A percentile compares a stretch with the other conserved stretches of the same genome.
These are phyloP conservation scores for Podargus strigoides DNA, from an alignment of 2,797 vertebrate species.

Conservation along the genomic window DNA sequence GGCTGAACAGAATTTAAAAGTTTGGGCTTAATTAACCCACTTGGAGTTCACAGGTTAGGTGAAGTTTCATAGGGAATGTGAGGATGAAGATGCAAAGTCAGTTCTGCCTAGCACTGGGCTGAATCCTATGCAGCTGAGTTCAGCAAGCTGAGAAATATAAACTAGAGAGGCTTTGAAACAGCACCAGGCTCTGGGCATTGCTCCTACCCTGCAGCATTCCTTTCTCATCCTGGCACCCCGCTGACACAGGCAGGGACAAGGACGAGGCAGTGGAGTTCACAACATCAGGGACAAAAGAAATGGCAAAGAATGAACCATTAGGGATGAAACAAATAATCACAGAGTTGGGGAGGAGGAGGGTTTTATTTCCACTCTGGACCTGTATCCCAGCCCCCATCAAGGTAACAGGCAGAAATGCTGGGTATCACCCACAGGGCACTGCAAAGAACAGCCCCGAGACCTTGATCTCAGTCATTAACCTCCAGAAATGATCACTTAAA, in stretches of 20 bases:
- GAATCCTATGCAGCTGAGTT: rapidly evolving
- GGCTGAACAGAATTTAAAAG: background rate
- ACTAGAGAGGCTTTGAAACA: background rate
- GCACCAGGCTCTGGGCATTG: background rate
- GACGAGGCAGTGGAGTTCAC: rapidly evolving
- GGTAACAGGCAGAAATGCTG: background rate
- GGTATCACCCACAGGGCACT: background rate
- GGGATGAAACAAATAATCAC: background rate
- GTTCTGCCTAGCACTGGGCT: background rate
- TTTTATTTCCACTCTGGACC: background rate
- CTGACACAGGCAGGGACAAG: background rate
- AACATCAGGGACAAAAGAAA: background rate
- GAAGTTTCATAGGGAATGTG: background rate
- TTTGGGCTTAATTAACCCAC: background rate
- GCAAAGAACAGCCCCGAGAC: background rate
- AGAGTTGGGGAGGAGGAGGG: background rate
- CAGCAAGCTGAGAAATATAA: background rate
- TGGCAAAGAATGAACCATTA: rapidly evolving
- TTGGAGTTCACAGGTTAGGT: background rate
- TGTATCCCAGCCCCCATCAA: background rate
- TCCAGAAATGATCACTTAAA: background rate
- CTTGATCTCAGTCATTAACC: background rate
- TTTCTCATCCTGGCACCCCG: rapidly evolving
- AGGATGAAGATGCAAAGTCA: background rate
- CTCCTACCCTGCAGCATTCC: background rate